phyloP scores from a whole-genome alignment of 2,113 vertebrate genomes.

The Xenus cinereus region DNA sequence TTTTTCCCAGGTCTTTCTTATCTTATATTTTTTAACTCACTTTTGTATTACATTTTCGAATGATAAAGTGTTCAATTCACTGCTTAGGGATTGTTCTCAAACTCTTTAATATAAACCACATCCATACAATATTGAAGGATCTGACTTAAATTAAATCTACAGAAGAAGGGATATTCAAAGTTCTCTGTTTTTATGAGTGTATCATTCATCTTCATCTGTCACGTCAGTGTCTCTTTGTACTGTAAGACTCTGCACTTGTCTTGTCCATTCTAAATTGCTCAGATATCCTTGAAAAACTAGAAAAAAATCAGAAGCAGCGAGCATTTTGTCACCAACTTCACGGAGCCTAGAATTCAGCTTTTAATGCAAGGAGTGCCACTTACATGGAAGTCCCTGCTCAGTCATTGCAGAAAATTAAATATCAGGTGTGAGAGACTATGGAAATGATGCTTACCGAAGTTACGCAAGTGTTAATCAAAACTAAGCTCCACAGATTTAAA shows the following conservation, averaged over 20 bases:
- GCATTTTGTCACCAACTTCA: background rate
- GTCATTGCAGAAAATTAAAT: background rate
- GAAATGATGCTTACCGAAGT: background rate
- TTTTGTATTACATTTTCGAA: constrained; percentile 54
- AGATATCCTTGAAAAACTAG: background rate
- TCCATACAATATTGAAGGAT: constrained; percentile 30
- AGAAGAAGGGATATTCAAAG: background rate
- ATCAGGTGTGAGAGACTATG: background rate
- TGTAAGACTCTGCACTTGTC: background rate
- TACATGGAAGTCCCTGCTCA: background rate
- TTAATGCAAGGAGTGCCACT: background rate
- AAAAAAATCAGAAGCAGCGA: background rate
- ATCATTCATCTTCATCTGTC: constrained; percentile 44
- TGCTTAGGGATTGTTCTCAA: constrained; percentile 16
- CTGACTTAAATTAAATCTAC: constrained; percentile 36
- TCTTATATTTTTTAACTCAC: constrained; percentile 15
- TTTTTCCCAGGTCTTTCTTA: background rate
- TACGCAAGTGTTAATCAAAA: background rate
- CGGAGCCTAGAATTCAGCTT: background rate
- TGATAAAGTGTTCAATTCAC: constrained; percentile 15
- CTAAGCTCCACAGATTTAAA: background rate
- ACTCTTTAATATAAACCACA: constrained; percentile 33
- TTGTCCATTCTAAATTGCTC: background rate
- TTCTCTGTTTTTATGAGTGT: background rate
- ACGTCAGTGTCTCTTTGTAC: background rate